phyloP scores from a whole-genome alignment of 2,888 invertebrate species.

The Drosophila percnosoma region DNA sequence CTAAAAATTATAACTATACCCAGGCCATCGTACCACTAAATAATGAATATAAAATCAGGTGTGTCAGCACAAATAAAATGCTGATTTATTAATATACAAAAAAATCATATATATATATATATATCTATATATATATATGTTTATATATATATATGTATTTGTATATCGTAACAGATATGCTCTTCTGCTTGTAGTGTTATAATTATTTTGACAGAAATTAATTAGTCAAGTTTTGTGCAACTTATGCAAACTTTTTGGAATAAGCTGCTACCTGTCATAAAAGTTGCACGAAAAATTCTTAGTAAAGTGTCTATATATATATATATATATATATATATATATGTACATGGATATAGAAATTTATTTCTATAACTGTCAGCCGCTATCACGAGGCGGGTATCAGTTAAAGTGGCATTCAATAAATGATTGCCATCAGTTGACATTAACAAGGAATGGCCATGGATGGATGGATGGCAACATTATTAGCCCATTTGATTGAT shows the following conservation, averaged over 20 bases:
- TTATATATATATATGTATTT: background rate
- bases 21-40: background rate
- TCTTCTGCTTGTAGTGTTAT: background rate
- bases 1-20: constrained; percentile 5
- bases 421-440: constrained; percentile 43
- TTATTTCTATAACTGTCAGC: constrained; percentile 45
- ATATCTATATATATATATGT: background rate
- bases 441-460: constrained; percentile 26
- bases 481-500: constrained; percentile 56
- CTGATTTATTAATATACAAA: background rate
- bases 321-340: background rate
- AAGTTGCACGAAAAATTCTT: background rate
- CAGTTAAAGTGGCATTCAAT: constrained; percentile 34
- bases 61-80: background rate
- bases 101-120: background rate
- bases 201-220: constrained; percentile 11
- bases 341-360: background rate
- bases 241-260: background rate
- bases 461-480: constrained; percentile 20
- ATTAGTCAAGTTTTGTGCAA: constrained; percentile 3
- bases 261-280: background rate
- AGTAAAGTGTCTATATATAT: background rate
- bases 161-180: background rate
- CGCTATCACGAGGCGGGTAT: constrained; percentile 29
- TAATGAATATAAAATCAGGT: background rate